Conservation (phyloP, 1,140 invertebrate species). For the Panagrolaimus sp. region DNA sequence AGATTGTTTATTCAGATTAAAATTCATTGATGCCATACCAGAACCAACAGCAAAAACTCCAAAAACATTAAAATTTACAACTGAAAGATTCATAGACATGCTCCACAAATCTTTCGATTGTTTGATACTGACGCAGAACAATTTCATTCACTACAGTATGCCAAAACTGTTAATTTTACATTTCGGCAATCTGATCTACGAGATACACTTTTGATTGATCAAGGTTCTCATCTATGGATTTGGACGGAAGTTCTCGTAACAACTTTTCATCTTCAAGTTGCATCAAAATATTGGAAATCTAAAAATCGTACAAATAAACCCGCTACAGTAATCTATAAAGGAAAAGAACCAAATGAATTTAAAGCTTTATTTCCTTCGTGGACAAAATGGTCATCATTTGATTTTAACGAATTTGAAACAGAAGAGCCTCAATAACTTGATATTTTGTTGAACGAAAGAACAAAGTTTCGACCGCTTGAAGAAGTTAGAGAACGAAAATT, state of each 20-base stretch:
- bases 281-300: conserved; percentile 22
- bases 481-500: background rate
- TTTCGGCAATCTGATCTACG: conserved; percentile 28
- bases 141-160: conserved; percentile 3
- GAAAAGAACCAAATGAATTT: conserved; percentile 35
- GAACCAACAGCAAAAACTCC: conserved; percentile 14
- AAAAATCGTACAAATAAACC: conserved; percentile 16
- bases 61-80: conserved; percentile 7
- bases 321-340: conserved; percentile 25
- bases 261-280: conserved; percentile 36
- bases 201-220: conserved; percentile 34
- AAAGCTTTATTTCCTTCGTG: conserved; percentile 37
- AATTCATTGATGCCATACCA: conserved; percentile 84
- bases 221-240: conserved; percentile 30
- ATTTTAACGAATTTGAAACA: background rate
- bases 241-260: conserved; percentile 22
- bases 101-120: conserved; percentile 27
- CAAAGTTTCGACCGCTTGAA: background rate
- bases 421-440: background rate
- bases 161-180: conserved; percentile 23
- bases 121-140: conserved; percentile 30
- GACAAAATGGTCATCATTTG: conserved; percentile 4
- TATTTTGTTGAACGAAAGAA: conserved; percentile 1
- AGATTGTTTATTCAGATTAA: conserved; percentile 82
- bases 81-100: conserved; percentile 10